A percentile compares a stretch with the other conserved stretches of the same genome.
These are phyloP conservation scores for Calcarius lapponicus DNA, from an alignment of 2,797 vertebrate species.

Conservation along the genomic window DNA sequence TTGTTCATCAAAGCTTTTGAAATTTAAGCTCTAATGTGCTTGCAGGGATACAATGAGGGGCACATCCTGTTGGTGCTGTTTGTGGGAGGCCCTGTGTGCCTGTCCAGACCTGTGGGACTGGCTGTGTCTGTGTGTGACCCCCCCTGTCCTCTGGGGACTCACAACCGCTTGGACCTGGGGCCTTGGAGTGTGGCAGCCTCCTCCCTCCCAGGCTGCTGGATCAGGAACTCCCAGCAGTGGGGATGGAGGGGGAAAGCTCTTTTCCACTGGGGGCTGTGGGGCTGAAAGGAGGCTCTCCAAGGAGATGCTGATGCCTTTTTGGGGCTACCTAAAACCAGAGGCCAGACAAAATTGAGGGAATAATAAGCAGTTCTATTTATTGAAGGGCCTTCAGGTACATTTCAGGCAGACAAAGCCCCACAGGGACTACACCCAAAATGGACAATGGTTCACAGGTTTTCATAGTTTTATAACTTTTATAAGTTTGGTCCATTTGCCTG, in stretches of 20 bases:
- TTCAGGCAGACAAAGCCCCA: not conserved
- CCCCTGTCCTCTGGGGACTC: not conserved
- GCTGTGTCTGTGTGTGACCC: not conserved
- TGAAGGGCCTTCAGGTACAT: not conserved
- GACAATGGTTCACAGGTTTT: too few relatives aligned
- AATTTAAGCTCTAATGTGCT: not conserved
- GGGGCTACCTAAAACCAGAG: not conserved
- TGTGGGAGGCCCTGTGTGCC: not conserved
- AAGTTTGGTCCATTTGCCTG: not conserved
- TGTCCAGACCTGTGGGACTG: not conserved
- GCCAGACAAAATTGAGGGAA: not conserved
- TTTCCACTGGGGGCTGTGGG: not conserved
- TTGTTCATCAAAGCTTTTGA: not conserved
- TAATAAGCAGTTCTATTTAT: not conserved
- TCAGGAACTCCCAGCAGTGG: not conserved
- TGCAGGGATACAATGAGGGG: not conserved
- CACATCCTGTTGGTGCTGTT: not conserved
- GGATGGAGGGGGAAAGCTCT: not conserved
- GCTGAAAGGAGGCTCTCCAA: not conserved
- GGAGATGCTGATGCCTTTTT: not conserved
- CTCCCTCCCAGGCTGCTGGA: not conserved
- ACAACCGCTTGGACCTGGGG: not conserved
- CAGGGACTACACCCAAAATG: not conserved
- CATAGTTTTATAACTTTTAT: not conserved
- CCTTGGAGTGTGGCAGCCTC: not conserved